Base-by-base conservation (phyloP, 2,888 invertebrate species). In the Drosophila stalkeri region DNA sequence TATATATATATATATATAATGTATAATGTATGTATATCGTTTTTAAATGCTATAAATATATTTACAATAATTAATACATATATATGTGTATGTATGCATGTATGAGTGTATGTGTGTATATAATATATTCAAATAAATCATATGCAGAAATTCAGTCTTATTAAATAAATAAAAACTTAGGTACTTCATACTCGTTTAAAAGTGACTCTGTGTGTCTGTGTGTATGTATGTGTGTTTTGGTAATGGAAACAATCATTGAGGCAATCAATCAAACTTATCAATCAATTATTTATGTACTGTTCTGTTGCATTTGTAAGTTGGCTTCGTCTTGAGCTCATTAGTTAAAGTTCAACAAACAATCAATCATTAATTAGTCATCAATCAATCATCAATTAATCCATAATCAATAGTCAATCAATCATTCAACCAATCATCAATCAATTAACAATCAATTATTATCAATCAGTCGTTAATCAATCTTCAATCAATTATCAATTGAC, bases 131-230 rank as follows among this genome's bases (percentile, higher is more conserved):
- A 70, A 78, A 77, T 62, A 82, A 83, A 86, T 88, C 67, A 90
- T 86, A 82, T 79, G 82, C 88, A 83, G 72, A 84, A 91, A 91
- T 91, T 91, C 92, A 92, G 91, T 91, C 92, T 91, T 90, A 85
- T 87, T 75, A 92, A 91, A 91, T 72, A 84, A 92, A 90, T 79
- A 85, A 87, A 89, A 92, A 91, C 80, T 79, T 79, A 90, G 80
- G 81, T 91, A 86, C 86, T 69, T 84, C 75, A 75, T 80, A 77
- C 51, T 51, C 33, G 37, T 37, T 23, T 81, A 33, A n/a, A 41
- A 35, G 44, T 69, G 33, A 41, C 8, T 49, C 11, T 39, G 64
- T 23, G 16, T 67, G 51, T 44, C 1, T 14, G 23, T 46, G 11
- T 43, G 65, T 54, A n/a, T 27, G 49, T 60, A 41, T 51, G 43